Percentiles rank a stretch among this genome's conserved stretches.
phyloP scores from a whole-genome alignment of 2,113 vertebrate genomes.

The Phaethon lepturus region DNA sequence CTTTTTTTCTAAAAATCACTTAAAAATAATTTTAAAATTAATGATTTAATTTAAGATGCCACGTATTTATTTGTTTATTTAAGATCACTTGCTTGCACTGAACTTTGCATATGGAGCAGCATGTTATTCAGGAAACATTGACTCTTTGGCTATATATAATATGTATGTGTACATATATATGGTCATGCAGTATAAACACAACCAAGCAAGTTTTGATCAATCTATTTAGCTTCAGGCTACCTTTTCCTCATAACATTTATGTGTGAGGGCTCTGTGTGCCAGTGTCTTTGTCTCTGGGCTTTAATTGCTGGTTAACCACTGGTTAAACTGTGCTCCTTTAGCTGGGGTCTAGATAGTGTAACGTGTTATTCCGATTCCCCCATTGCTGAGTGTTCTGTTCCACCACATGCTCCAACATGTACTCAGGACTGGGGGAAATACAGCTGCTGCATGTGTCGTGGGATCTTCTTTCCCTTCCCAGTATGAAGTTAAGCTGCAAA shows the following conservation, averaged over 20 bases:
- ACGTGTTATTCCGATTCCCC: neutral
- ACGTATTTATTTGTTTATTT: neutral
- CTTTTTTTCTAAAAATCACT: neutral
- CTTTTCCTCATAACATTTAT: neutral
- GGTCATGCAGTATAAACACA: neutral
- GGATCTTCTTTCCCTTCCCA: neutral
- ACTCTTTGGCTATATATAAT: neutral
- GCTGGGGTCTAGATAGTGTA: neutral
- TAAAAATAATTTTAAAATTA: fast-evolving
- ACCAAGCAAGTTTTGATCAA: neutral
- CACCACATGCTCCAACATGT: neutral
- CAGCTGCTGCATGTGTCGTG: neutral
- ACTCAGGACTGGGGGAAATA: neutral
- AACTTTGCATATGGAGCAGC: neutral
- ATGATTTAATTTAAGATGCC: neutral
- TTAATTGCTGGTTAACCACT: neutral
- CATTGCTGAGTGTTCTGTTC: neutral
- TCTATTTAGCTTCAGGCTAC: neutral
- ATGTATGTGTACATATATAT: neutral
- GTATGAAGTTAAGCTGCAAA: neutral
- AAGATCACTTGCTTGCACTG: neutral
- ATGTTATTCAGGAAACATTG: neutral
- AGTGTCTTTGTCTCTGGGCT: neutral
- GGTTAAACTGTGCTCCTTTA: neutral
- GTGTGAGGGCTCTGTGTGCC: neutral